Evolutionary conservation across 2,888 invertebrate species (phyloP).

Genomic region (Hofmannophila pseudospretella): DNA sequence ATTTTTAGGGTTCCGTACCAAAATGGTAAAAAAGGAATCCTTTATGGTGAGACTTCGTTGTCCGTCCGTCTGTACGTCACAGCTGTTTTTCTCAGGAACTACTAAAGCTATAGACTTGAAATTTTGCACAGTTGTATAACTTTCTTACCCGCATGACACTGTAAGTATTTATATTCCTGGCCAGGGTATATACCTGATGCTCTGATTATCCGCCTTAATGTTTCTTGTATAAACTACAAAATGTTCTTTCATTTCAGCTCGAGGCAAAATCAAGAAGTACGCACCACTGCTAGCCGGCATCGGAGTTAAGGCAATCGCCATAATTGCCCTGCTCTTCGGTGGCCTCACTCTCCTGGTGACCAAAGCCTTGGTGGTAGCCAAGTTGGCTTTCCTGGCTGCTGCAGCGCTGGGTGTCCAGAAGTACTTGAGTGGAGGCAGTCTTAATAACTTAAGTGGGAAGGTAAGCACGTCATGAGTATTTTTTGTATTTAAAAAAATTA

Average conservation of each 20-base stretch:
- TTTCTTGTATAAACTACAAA: too few relatives aligned
- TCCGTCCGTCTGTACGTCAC: too few relatives aligned
- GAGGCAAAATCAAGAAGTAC: slow-evolving; percentile 87
- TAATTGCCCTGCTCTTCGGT: slow-evolving; percentile 84
- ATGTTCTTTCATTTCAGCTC: slow-evolving; percentile 71
- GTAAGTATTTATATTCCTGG: too few relatives aligned
- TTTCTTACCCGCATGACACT: too few relatives aligned
- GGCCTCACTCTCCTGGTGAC: slow-evolving; percentile 84
- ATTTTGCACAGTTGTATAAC: too few relatives aligned
- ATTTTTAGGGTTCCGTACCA: too few relatives aligned
- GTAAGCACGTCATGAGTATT: slow-evolving; percentile 38
- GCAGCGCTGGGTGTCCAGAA: slow-evolving; percentile 84
- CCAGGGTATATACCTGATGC: too few relatives aligned
- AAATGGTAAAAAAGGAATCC: too few relatives aligned
- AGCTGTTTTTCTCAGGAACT: too few relatives aligned
- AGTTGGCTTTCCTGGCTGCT: slow-evolving; percentile 86
- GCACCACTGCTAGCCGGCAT: slow-evolving; percentile 83
- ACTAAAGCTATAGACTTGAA: too few relatives aligned
- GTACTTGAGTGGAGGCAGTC: slow-evolving; percentile 76
- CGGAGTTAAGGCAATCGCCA: slow-evolving; percentile 84
- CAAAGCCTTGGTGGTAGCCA: slow-evolving; percentile 87
- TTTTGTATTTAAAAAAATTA: not conserved
- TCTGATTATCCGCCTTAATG: too few relatives aligned
- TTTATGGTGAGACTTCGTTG: too few relatives aligned
- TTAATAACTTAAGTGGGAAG: slow-evolving; percentile 62